These are phyloP conservation scores for Danaus melanippus DNA, from an alignment of 1,140 invertebrate genomes.

Conservation along the genomic window DNA sequence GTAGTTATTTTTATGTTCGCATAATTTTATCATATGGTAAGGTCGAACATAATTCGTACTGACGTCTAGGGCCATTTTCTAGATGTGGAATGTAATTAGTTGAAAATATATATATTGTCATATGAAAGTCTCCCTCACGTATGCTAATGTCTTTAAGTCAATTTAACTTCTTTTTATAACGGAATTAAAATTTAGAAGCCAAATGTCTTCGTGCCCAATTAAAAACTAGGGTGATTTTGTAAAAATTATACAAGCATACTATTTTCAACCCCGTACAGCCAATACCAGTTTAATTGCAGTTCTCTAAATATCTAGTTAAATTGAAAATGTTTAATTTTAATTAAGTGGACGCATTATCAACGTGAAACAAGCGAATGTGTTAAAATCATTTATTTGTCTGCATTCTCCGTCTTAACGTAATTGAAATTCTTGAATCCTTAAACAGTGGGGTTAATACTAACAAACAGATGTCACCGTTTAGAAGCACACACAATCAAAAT, in stretches of 20 bases:
- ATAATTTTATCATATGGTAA: too few relatives aligned
- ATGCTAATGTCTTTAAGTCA: slow-evolving; percentile 54
- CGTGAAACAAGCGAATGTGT: slow-evolving; percentile 27
- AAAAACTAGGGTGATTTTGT: slow-evolving; percentile 34
- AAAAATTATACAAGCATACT: slow-evolving; percentile 62
- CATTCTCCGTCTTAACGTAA: slow-evolving; percentile 21
- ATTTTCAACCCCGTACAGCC: slow-evolving; percentile 52
- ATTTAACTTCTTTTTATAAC: slow-evolving; percentile 32
- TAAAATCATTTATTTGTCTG: slow-evolving; percentile 26
- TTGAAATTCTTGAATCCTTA: slow-evolving; percentile 26
- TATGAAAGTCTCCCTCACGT: slow-evolving; percentile 55
- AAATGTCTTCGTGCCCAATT: slow-evolving; percentile 24
- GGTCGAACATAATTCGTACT: slow-evolving; percentile 51
- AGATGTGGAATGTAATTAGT: slow-evolving; percentile 65
- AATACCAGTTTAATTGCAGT: slow-evolving; percentile 57
- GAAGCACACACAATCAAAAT: slow-evolving; percentile 13
- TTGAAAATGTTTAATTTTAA: slow-evolving; percentile 47
- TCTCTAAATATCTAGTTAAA: slow-evolving; percentile 35
- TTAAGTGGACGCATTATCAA: slow-evolving; percentile 44
- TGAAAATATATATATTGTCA: slow-evolving; percentile 63
- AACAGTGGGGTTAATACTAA: slow-evolving; percentile 3
- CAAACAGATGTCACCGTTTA: slow-evolving; percentile 1
- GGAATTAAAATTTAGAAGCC: slow-evolving; percentile 54
- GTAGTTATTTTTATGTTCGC: too few relatives aligned
- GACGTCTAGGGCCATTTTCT: slow-evolving; percentile 68